Evolutionary conservation across 2,888 invertebrate species (phyloP).

Genomic region (Alitta virens): DNA sequence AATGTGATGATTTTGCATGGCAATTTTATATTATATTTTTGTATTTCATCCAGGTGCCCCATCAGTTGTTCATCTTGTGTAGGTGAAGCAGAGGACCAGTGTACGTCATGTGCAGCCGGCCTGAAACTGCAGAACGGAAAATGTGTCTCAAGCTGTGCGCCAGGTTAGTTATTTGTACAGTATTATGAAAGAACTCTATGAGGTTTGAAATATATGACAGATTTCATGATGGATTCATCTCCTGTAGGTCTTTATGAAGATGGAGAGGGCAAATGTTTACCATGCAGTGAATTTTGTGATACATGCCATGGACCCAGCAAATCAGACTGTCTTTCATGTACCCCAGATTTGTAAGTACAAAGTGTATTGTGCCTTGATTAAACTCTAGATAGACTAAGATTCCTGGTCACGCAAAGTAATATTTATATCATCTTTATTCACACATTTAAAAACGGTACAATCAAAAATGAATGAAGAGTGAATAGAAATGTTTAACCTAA

Average conservation of each 20-base stretch:
- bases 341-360: neutral
- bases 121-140: conserved; percentile 4
- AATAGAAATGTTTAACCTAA: neutral
- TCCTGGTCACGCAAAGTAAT: no score
- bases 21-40: no score
- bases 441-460: no score
- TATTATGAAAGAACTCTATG: no score
- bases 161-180: no score
- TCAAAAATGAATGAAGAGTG: no score
- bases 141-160: conserved; percentile 16
- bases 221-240: neutral
- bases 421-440: no score
- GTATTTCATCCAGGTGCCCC: conserved; percentile 24
- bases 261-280: conserved; percentile 16
- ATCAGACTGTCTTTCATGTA: conserved; percentile 22
- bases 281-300: conserved; percentile 19
- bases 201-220: neutral
- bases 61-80: conserved; percentile 18
- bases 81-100: conserved; percentile 20
- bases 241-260: conserved; percentile 3
- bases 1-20: no score
- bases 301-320: conserved; percentile 21
- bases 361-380: neutral
- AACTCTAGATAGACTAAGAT: neutral
- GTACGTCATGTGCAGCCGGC: conserved; percentile 7